A percentile compares a stretch with the other conserved stretches of the same genome.
These are phyloP conservation scores for Mactromeris polynyma DNA, from an alignment of 2,888 invertebrate genomes.

Conservation along the genomic window DNA sequence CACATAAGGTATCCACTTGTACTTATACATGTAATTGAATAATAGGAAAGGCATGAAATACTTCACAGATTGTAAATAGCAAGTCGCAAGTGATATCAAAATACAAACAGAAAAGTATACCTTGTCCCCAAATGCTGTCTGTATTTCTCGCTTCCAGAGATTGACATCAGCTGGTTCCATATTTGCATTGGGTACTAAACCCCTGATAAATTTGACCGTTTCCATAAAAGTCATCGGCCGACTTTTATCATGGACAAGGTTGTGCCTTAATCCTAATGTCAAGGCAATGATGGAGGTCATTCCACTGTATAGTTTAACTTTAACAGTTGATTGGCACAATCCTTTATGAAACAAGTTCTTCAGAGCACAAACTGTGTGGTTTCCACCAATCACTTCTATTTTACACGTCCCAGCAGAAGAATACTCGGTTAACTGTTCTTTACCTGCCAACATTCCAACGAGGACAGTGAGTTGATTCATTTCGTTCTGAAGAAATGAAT, in stretches of 20 bases:
- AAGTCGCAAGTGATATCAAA: no score
- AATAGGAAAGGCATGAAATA: no score
- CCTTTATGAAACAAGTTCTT: background rate
- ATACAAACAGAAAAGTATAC: no score
- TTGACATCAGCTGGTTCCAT: no score
- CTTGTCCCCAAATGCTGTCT: no score
- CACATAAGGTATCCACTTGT: no score
- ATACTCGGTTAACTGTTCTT: background rate
- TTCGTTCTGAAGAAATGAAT: background rate
- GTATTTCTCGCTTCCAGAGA: no score
- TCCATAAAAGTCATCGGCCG: background rate
- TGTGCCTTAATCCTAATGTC: background rate
- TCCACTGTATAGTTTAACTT: background rate
- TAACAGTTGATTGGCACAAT: background rate
- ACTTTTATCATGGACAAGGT: background rate
- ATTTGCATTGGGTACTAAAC: no score
- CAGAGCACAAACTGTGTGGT: background rate
- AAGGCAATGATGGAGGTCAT: background rate
- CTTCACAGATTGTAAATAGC: no score
- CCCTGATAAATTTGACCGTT: no score
- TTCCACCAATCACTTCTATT: background rate
- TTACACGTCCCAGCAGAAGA: background rate
- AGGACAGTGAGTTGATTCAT: background rate
- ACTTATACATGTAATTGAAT: no score
- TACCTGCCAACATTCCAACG: background rate